Conservation (phyloP, 2,113 vertebrate species). For the Heloderma charlesbogerti region DNA sequence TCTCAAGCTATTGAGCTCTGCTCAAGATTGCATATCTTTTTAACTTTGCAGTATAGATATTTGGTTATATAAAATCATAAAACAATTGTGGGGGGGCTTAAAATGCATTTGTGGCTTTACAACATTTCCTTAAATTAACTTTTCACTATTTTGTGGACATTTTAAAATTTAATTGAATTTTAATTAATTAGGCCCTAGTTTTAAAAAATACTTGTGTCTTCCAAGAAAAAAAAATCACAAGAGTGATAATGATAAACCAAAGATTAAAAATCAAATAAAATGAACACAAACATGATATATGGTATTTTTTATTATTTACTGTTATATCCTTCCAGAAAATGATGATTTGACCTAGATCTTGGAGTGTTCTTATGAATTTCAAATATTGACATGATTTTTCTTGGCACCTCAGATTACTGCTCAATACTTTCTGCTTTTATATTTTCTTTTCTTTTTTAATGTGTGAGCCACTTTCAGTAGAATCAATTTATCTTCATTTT, state of each 20-base stretch:
- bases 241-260: background rate
- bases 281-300: rapidly evolving
- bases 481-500: rapidly evolving
- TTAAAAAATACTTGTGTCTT: background rate
- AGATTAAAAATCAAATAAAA: background rate
- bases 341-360: background rate
- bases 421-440: background rate
- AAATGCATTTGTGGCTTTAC: background rate
- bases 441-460: background rate
- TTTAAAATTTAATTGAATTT: background rate
- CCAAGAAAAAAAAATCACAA: background rate
- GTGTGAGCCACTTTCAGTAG: background rate
- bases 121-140: conserved; percentile 25
- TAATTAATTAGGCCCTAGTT: background rate
- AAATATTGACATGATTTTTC: background rate
- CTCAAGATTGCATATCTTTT: conserved; percentile 17
- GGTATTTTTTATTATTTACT: background rate
- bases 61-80: background rate
- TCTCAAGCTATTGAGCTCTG: background rate
- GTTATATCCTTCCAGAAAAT: background rate
- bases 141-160: background rate
- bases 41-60: background rate
- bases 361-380: background rate
- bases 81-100: background rate
- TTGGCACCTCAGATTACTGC: background rate